Evolutionary conservation across 2,797 vertebrate genomes (phyloP), one percentile per base, ranked within the genome.

Genomic region (Hoplostethus mediterraneus): DNA sequence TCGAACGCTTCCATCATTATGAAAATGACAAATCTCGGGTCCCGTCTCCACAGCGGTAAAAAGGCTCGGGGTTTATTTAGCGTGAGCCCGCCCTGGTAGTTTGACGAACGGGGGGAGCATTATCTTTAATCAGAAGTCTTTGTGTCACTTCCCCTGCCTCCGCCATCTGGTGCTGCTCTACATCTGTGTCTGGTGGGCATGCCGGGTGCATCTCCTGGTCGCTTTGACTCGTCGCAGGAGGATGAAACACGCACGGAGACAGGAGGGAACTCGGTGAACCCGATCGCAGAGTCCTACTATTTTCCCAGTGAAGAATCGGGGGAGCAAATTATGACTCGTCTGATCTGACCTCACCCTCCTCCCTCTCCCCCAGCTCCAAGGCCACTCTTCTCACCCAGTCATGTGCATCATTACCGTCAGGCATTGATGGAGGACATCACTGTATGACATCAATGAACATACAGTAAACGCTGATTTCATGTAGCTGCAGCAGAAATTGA

Each of bases 51-150:
- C 70, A 76, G 83, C 77, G 82, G 82, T 66, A 71, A 79, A 82
- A 79, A 79, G 63, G 75, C 21, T 21, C 47, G 59, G 73, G 73
- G 82, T 79, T 87, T 83, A 88, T 93, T 93, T 87, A 92, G 81
- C 63, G 42, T 65, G 76, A 85, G 81, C 71, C 83, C 57, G 51
- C 63, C 74, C 86, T 59, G 83, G 88, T 70, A 82, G 71, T 88
- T 83, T 87, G 87, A 94, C 87, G 88, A 91, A 91, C 86, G 81
- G 89, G 81, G 89, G 83, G 79, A 75, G 72, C 87, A 86, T 92
- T 93, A 89, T 91, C 85, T 90, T 90, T 87, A 94, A 94, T 95
- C 93, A 94, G 83, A 92, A 90, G 60, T 89, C 91, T 93, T 94
- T 94, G 92, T 94, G 87, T 79, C 62, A 79, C 90, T 92, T 93